A percentile compares a stretch with the other conserved stretches of the same genome.
phyloP scores from a whole-genome alignment of 2,113 vertebrate species.

The Aleadryas rufinucha region DNA sequence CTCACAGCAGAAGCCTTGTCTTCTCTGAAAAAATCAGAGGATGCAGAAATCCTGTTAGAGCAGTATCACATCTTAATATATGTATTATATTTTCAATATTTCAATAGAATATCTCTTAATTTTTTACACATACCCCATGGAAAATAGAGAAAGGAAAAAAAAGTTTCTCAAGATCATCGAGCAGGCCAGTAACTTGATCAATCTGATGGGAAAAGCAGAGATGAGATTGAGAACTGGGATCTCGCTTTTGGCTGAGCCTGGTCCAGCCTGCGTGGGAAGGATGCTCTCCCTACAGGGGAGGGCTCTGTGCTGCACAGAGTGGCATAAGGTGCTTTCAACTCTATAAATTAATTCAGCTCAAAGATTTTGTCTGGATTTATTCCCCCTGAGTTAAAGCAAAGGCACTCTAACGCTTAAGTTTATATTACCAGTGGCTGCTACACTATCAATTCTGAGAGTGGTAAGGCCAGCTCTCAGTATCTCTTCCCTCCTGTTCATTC shows the following conservation, averaged over 20 bases:
- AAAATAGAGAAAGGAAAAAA: not conserved
- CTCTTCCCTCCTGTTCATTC: not conserved
- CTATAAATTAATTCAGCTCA: not conserved
- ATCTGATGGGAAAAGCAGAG: not conserved
- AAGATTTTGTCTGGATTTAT: not conserved
- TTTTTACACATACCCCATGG: not conserved
- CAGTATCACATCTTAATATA: not conserved
- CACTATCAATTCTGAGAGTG: fast-evolving
- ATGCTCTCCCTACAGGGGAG: not conserved
- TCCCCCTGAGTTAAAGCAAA: not conserved
- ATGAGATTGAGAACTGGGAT: not conserved
- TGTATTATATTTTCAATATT: not conserved
- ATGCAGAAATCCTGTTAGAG: not conserved
- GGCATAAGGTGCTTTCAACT: not conserved
- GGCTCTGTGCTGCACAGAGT: not conserved
- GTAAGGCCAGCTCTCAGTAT: not conserved
- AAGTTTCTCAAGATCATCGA: not conserved
- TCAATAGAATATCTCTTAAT: not conserved
- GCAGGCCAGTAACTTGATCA: not conserved
- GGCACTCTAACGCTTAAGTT: not conserved
- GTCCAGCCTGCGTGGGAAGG: not conserved
- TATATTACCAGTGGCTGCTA: not conserved
- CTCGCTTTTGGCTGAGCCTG: not conserved
- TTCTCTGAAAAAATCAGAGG: not conserved
- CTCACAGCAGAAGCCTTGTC: not conserved